Evolutionary conservation across 2,888 invertebrate genomes (phyloP), one percentile per base, ranked within the genome.

Genomic region (Antheraea assamensis): DNA sequence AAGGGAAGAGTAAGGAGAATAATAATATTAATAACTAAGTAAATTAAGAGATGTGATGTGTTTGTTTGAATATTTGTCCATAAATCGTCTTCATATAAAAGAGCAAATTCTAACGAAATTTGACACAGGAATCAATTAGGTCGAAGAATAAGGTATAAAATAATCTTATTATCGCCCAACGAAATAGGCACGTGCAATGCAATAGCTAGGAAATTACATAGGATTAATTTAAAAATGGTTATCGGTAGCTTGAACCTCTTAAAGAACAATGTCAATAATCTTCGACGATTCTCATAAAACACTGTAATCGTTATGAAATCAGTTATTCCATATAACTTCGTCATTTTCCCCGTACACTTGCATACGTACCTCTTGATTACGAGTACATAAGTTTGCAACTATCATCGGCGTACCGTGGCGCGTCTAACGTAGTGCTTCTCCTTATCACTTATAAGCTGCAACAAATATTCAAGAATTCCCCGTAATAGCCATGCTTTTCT

Each of bases 391-490:
- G 83, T 80, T 84, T 84, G 88, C 91, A 85, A 88, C 87, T 90
- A 91, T 89, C 84, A 85, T 83, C 86, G 87, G 79, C 80, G 86
- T 87, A 88, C 83, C 84, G 83, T 81, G 82, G 79, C 81, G 85
- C 83, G 82, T 83, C 83, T 88, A 90, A 86, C 87, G 89, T 83
- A 83, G 86, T 86, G 87, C 87, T 82, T 88, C 92, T 87, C 90
- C 92, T 88, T 90, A 90, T 89, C 89, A 88, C 88, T 88, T 92
- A 94, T 87, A 91, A 92, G 91, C 94, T 94, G 94, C 87, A 94
- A 94, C 93, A 94, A 94, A 94, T 94, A 94, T 94, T 93, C 94
- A 91, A 82, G 92, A 87, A 89, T 93, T 92, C 94, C 94, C 94
- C 94, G 85, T 87, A 84, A 81, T 85, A 88, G 88, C 88, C 88